These are phyloP conservation scores for Porites lobata DNA, from an alignment of 92 coral and sea anemone species.

Conservation along the genomic window DNA sequence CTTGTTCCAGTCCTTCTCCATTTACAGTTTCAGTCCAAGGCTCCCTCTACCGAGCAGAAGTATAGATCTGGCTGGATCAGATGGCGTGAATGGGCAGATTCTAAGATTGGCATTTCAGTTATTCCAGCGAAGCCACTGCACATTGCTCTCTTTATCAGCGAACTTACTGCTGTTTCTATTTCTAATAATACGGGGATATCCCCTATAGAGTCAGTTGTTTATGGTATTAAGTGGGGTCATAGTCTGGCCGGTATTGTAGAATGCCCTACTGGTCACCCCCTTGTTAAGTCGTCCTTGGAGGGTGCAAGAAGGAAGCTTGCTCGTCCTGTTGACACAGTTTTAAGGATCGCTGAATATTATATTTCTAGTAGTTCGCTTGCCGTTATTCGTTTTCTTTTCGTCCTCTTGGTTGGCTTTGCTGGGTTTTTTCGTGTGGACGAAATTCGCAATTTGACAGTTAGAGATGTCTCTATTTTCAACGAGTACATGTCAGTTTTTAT, in stretches of 20 bases:
- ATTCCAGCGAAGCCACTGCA: too few species aligned
- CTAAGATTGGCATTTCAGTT: too few species aligned
- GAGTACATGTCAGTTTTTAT: neutral
- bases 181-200: too few species aligned
- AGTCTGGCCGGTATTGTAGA: too few species aligned
- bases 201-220: too few species aligned
- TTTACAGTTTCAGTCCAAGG: too few species aligned
- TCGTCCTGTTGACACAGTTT: conserved; percentile 54
- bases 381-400: conserved; percentile 59
- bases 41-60: neutral
- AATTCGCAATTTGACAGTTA: neutral
- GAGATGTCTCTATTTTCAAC: neutral
- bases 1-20: too few species aligned
- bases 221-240: too few species aligned
- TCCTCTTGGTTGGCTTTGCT: conserved; percentile 18
- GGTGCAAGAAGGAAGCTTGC: conserved; percentile 67
- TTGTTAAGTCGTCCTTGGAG: conserved; percentile 60
- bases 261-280: conserved; percentile 57
- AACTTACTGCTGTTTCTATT: too few species aligned
- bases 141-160: too few species aligned
- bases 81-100: conserved; percentile 38
- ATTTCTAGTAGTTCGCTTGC: conserved; percentile 50
- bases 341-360: conserved; percentile 45
- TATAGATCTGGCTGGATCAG: conserved; percentile 39
- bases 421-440: neutral